Evolutionary conservation across 2,797 vertebrate species (phyloP).

Genomic region (Manis pentadactyla): DNA sequence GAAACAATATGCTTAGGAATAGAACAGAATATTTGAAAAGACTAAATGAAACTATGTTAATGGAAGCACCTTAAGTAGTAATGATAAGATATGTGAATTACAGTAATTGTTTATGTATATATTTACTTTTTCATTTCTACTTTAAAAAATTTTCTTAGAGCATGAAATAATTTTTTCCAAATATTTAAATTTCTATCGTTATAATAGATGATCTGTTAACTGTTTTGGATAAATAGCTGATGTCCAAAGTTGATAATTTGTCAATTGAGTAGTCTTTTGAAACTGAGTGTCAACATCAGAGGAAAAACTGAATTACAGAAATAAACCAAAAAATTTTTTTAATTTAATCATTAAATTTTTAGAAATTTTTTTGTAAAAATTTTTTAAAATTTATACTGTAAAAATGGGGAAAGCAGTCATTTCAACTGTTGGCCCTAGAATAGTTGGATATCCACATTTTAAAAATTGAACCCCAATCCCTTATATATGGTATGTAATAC

Average conservation of each 20-base stretch:
- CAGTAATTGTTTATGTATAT: neutral
- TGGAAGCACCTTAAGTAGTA: neutral
- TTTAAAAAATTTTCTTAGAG: neutral
- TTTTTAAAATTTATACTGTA: neutral
- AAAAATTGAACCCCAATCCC: neutral
- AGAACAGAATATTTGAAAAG: slow-evolving; percentile 17
- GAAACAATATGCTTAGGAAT: neutral
- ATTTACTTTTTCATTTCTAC: slow-evolving; percentile 22
- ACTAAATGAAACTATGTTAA: neutral
- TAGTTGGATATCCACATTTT: neutral
- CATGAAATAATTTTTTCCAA: neutral
- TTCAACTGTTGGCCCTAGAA: neutral
- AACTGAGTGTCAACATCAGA: neutral
- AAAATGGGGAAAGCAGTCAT: neutral
- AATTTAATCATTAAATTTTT: neutral
- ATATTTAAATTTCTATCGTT: neutral
- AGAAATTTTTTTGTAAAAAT: neutral
- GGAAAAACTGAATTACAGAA: neutral
- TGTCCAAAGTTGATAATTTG: neutral
- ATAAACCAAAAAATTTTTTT: neutral
- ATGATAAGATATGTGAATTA: neutral
- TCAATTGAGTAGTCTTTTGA: slow-evolving; percentile 32
- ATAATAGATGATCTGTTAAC: neutral
- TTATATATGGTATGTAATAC: neutral
- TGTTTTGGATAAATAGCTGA: slow-evolving; percentile 37